Percentiles rank a stretch among this genome's conserved stretches.
Conservation (phyloP, 2,888 invertebrate species). For the Molorchus minor region DNA sequence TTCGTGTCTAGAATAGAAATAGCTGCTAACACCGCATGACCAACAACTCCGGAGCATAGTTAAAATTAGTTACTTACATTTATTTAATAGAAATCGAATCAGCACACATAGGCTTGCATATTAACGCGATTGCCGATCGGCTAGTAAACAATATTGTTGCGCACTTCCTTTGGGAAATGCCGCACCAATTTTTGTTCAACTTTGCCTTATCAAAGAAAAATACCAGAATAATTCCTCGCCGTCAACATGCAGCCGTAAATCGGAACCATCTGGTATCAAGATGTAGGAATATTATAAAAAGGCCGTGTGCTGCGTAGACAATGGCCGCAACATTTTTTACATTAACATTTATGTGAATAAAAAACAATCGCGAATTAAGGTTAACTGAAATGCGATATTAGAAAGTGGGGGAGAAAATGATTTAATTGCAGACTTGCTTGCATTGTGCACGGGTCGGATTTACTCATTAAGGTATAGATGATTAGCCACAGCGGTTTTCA, state of each 20-base stretch:
- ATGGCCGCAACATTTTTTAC: constrained; percentile 12
- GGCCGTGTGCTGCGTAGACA: constrained; percentile 3
- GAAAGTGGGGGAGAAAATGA: constrained; percentile 31
- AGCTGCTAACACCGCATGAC: no score
- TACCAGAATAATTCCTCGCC: no score
- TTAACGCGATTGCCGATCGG: no score
- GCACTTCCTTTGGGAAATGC: no score
- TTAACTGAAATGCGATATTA: constrained; percentile 32
- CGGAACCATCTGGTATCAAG: constrained; percentile 11
- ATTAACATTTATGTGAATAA: constrained; percentile 25
- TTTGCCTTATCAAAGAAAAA: no score
- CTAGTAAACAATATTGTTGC: no score
- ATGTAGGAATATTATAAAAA: constrained; percentile 18
- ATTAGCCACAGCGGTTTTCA: constrained; percentile 14
- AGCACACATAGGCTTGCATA: no score
- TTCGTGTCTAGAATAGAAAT: no score
- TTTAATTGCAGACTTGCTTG: constrained; percentile 4
- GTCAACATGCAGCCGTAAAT: neutral
- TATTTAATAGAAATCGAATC: no score
- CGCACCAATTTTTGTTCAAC: no score
- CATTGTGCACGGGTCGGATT: constrained; percentile 8
- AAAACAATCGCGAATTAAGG: constrained; percentile 33
- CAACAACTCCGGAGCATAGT: no score
- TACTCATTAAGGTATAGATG: constrained; percentile 16
- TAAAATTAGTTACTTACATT: no score